These are phyloP conservation scores for Halcyon badia DNA, from an alignment of 2,797 vertebrate genomes.

Conservation along the genomic window DNA sequence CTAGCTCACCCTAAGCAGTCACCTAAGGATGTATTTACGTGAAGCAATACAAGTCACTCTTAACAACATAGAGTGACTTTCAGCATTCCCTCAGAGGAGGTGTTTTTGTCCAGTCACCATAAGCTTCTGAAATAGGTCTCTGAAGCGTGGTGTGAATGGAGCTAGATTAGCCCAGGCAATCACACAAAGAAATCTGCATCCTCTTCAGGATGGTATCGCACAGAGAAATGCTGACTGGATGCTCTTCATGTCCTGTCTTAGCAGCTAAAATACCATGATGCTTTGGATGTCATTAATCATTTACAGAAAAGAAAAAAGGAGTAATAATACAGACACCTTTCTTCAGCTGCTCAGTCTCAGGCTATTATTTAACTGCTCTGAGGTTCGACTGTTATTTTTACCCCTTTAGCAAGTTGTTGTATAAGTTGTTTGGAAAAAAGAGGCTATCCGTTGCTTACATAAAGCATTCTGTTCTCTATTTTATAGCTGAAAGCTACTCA, in stretches of 20 bases:
- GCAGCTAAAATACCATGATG: not conserved
- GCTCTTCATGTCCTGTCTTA: not conserved
- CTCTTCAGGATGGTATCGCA: not conserved
- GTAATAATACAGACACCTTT: not conserved
- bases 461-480: constrained; percentile 40
- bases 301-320: not conserved
- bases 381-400: constrained; percentile 22
- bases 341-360: not conserved
- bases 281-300: not conserved
- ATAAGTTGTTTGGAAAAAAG: constrained; percentile 52
- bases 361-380: constrained; percentile 43
- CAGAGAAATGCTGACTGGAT: not conserved
- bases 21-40: not conserved
- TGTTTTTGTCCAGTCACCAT: not conserved
- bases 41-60: not conserved
- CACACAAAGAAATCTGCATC: not conserved
- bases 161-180: not conserved
- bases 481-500: constrained; percentile 24
- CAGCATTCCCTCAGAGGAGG: not conserved
- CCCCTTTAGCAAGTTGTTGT: constrained; percentile 20
- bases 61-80: not conserved
- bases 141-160: accelerated
- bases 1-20: not conserved
- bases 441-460: constrained; percentile 20
- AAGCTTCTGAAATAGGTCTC: not conserved